A percentile compares a stretch with the other conserved stretches of the same genome.
phyloP scores from a whole-genome alignment of 2,797 vertebrate species.

The Furcifer pardalis region DNA sequence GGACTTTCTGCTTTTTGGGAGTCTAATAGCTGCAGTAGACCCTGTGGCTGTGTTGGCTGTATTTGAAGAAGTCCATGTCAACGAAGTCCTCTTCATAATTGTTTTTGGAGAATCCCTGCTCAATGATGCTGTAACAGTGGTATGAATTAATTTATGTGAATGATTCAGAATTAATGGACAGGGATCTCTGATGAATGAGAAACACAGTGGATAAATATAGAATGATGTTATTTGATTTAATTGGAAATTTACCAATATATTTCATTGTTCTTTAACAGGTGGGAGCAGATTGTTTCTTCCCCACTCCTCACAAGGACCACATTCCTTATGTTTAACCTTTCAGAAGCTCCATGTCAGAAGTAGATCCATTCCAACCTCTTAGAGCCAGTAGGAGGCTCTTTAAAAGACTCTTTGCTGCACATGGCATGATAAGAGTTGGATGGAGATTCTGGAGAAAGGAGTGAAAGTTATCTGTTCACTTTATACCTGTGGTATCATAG shows the following conservation, averaged over 20 bases:
- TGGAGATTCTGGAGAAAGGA: background rate
- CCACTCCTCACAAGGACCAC: background rate
- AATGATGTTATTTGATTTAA: background rate
- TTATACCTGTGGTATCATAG: background rate
- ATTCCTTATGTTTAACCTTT: background rate
- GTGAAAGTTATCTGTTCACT: background rate
- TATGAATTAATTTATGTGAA: constrained; percentile 61
- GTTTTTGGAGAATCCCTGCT: constrained; percentile 98
- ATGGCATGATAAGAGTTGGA: background rate
- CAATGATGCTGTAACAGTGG: constrained; percentile 97
- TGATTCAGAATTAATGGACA: background rate
- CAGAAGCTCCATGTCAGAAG: background rate
- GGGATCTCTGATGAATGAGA: background rate
- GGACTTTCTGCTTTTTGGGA: constrained; percentile 94
- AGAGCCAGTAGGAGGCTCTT: background rate
- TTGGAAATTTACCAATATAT: background rate
- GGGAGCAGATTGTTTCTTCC: background rate
- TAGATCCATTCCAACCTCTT: background rate
- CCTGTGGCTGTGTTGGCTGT: constrained; percentile 95
- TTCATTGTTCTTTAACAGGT: background rate
- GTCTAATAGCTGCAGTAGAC: constrained; percentile 92
- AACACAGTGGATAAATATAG: background rate
- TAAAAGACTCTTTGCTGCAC: background rate
- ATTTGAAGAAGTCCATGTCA: constrained; percentile 97
- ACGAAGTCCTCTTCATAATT: constrained; percentile 95